Conservation (phyloP, 2,797 vertebrate species). For the Poeciliopsis paucimaculata region DNA sequence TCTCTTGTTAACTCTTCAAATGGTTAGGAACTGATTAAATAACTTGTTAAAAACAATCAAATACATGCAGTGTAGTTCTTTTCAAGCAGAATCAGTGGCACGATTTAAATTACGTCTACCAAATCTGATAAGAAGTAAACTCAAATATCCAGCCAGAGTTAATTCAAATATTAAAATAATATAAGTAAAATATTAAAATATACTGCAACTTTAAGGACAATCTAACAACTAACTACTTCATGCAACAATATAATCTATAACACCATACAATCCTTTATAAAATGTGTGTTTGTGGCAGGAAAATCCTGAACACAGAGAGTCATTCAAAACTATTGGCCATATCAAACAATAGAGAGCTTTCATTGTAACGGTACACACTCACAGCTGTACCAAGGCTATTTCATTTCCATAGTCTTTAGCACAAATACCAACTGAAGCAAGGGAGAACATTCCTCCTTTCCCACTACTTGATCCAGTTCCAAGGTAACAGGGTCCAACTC, state of each 20-base stretch:
- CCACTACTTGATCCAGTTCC: slow-evolving; percentile 19
- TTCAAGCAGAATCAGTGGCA: not conserved
- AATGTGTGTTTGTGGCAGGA: slow-evolving; percentile 36
- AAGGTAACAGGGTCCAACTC: slow-evolving; percentile 26
- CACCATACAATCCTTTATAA: slow-evolving; percentile 35
- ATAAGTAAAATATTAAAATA: not conserved
- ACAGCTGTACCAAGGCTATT: slow-evolving; percentile 48
- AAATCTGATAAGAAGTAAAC: not conserved
- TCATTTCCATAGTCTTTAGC: slow-evolving; percentile 40
- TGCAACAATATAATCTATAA: slow-evolving; percentile 9
- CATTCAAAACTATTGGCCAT: slow-evolving; percentile 45
- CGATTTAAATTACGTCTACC: not conserved
- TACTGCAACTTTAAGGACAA: not conserved
- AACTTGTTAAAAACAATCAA: not conserved
- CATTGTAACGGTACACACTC: slow-evolving; percentile 57
- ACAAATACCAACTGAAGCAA: slow-evolving; percentile 37
- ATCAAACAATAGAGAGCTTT: slow-evolving; percentile 68
- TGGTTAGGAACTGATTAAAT: not conserved
- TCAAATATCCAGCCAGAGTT: not conserved
- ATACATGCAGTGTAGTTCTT: not conserved
- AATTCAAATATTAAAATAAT: too few relatives aligned
- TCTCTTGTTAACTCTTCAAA: slow-evolving; percentile 13
- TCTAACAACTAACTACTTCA: not conserved
- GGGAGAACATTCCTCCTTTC: slow-evolving; percentile 26
- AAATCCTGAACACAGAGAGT: slow-evolving; percentile 46